Evolutionary conservation across 2,888 invertebrate species (phyloP), one percentile per base, ranked within the genome.

Genomic region (Machimus atricapillus): DNA sequence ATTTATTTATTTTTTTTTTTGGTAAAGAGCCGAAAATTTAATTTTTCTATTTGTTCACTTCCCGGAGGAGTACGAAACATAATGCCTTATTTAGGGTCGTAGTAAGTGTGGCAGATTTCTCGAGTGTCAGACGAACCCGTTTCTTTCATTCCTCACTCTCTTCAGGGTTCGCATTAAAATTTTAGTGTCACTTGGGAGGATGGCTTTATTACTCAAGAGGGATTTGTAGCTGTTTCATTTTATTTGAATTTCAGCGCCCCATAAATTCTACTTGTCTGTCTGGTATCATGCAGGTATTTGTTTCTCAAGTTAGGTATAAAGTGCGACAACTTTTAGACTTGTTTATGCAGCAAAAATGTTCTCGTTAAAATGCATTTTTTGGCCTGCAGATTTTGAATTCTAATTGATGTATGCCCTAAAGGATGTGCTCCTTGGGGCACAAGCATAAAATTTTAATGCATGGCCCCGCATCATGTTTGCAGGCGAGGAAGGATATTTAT

Each of bases 31-130:
- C 40, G 66, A 66, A 78, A 78, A 78, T 78, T 78, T 19, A 43
- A 78, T 78, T 78, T 40, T 78, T 78, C 78, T 78, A 78, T 43
- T 78, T 78, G 66, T 66, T 66, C 23, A 66, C 78, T 9, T 78
- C 19, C 43, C 27, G 66, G 66, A 27, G 66, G 40, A 78, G 40
- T 78, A 78, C 23, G 43, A 23, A 43, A 43, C 78, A 23, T 78
- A 78, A 19, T 78, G 78, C 23, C 78, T 78, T 78, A 46, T 78
- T 76, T 76, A 37, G n/a, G 34, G 34, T n/a, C 27, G 76, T 9
- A 76, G 76, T 34, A 76, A 37, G 76, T 66, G 27, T 27, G 66
- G 66, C 23, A 19, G 27, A 66, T 66, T 66, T 23, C 9, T 66
- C 66, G 66, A 66, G 27, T 66, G 66, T 52, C 52, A 52, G 52